phyloP scores from a whole-genome alignment of 2,797 vertebrate species.

The Schizopygopsis pylzovi region DNA sequence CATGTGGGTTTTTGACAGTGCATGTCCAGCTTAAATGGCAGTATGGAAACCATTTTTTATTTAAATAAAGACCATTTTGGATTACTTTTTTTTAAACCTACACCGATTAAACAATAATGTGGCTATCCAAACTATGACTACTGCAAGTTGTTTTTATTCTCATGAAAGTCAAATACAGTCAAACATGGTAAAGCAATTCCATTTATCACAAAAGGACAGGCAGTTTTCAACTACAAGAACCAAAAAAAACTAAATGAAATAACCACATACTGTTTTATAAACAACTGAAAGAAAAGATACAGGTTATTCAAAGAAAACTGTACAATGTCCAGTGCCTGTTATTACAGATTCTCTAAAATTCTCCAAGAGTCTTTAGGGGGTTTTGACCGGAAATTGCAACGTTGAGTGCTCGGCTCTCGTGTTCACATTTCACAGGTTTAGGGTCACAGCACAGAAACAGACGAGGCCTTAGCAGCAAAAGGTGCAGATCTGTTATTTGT shows the following conservation, averaged over 20 bases:
- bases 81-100: background rate
- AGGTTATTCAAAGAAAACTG: constrained; percentile 53
- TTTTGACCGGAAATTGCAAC: constrained; percentile 36
- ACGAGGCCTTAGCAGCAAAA: constrained; percentile 32
- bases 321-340: constrained; percentile 63
- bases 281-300: constrained; percentile 8
- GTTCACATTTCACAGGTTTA: constrained; percentile 59
- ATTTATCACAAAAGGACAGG: constrained; percentile 50
- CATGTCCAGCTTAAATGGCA: background rate
- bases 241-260: constrained; percentile 1
- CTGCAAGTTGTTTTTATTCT: constrained; percentile 58
- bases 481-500: constrained; percentile 82
- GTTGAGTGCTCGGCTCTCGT: constrained; percentile 31
- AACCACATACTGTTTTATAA: constrained; percentile 25
- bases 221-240: constrained; percentile 32
- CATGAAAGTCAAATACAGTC: constrained; percentile 43
- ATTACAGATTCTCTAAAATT: constrained; percentile 43
- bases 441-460: constrained; percentile 38
- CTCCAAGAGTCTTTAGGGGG: constrained; percentile 37
- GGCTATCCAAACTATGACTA: constrained; percentile 31
- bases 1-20: background rate
- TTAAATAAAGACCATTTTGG: background rate
- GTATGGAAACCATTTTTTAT: background rate
- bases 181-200: constrained; percentile 47
- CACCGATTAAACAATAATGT: constrained; percentile 41